Evolutionary conservation across 2,113 vertebrate genomes (phyloP).

Genomic region (Parotia lawesii): DNA sequence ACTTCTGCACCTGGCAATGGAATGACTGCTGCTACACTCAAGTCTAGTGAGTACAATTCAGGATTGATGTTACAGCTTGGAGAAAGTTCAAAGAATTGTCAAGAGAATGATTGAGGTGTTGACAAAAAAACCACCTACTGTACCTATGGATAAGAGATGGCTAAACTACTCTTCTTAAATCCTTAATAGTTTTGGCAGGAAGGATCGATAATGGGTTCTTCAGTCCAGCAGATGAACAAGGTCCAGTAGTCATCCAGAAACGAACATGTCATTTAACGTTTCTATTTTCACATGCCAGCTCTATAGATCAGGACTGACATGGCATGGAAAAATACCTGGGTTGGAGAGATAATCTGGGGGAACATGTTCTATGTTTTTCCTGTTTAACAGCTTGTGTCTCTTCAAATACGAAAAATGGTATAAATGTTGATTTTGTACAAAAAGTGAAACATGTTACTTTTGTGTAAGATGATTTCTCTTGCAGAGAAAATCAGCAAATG

Average conservation of each 20-base stretch:
- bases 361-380: not conserved
- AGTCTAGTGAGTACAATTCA: not conserved
- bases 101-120: not conserved
- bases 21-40: not conserved
- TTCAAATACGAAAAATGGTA: not conserved
- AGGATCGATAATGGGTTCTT: not conserved
- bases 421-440: not conserved
- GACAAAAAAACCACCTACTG: not conserved
- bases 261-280: not conserved
- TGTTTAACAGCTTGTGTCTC: not conserved
- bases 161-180: not conserved
- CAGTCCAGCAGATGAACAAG: not conserved
- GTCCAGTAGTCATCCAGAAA: not conserved
- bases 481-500: not conserved
- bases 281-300: not conserved
- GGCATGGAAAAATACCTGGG: not conserved
- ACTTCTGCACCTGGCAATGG: not conserved
- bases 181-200: not conserved
- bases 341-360: not conserved
- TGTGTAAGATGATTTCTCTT: not conserved
- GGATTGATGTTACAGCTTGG: not conserved
- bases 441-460: not conserved
- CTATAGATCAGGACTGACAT: not conserved
- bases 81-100: not conserved
- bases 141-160: not conserved